These are phyloP conservation scores for Chloromyia formosa DNA, from an alignment of 2,888 invertebrate genomes.

Conservation along the genomic window DNA sequence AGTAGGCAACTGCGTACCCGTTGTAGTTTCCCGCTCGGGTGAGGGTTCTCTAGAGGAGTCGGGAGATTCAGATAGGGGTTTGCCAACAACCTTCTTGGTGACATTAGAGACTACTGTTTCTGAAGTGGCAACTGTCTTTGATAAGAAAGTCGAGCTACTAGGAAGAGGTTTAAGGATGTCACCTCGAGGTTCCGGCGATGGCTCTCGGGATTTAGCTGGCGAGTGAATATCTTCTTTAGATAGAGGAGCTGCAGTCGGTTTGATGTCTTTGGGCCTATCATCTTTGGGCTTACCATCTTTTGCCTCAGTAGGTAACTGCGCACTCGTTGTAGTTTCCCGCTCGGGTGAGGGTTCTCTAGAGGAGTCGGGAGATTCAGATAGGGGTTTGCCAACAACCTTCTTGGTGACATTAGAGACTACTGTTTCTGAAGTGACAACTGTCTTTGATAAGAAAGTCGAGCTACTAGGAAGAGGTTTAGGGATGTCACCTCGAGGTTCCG, in stretches of 20 bases:
- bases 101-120: neutral
- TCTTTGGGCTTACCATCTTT: neutral
- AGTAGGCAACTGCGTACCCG: neutral
- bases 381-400: neutral
- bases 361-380: neutral
- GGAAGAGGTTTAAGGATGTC: neutral
- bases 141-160: neutral
- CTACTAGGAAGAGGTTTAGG: too few species aligned
- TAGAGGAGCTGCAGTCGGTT: neutral
- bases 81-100: neutral
- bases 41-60: neutral
- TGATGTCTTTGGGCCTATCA: neutral
- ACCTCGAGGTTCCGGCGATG: neutral
- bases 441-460: too few species aligned
- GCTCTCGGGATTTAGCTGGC: neutral
- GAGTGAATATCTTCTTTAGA: neutral
- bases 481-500: neutral
- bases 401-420: neutral
- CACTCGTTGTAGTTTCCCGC: neutral
- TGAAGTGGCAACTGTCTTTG: too few species aligned
- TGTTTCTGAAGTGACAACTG: neutral
- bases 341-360: neutral
- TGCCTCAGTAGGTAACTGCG: neutral
- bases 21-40: neutral
- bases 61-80: neutral